Percentiles rank a stretch among this genome's conserved stretches.
phyloP scores from a whole-genome alignment of 2,797 vertebrate species.

The Anguilla pacifica region DNA sequence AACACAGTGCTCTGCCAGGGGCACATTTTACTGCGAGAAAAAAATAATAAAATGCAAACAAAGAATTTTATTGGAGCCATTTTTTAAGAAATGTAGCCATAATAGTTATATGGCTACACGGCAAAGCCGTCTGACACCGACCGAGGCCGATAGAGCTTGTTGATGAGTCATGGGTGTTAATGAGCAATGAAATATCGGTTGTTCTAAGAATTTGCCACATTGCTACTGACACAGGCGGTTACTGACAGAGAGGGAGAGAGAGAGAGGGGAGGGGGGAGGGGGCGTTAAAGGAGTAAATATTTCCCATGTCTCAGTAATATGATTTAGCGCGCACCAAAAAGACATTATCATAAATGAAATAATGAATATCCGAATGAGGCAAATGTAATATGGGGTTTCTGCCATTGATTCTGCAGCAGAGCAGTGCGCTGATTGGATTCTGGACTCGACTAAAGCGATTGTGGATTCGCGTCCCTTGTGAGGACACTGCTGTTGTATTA shows the following conservation, averaged over 20 bases:
- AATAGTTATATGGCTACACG: slow-evolving; percentile 63
- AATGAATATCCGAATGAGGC: not conserved
- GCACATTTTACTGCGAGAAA: slow-evolving; percentile 70
- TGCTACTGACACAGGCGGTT: not conserved
- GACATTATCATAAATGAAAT: slow-evolving; percentile 17
- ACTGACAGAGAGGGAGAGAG: slow-evolving; percentile 2
- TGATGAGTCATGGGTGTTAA: slow-evolving; percentile 52
- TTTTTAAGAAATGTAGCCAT: slow-evolving; percentile 66
- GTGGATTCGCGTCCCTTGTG: slow-evolving; percentile 15
- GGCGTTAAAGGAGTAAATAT: not conserved
- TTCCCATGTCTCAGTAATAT: slow-evolving; percentile 11
- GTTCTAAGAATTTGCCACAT: slow-evolving; percentile 9
- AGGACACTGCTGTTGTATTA: slow-evolving; percentile 31
- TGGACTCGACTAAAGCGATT: slow-evolving; percentile 9
- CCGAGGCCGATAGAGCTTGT: slow-evolving; percentile 54
- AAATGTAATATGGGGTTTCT: not conserved
- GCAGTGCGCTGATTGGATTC: slow-evolving; percentile 5
- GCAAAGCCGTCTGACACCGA: slow-evolving; percentile 71
- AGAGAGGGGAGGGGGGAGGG: not conserved
- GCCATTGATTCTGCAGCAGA: not conserved
- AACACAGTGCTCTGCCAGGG: slow-evolving; percentile 60
- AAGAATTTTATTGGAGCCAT: slow-evolving; percentile 71
- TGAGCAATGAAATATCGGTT: slow-evolving; percentile 22
- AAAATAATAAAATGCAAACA: slow-evolving; percentile 63
- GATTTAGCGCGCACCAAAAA: not conserved